Evolutionary conservation across 2,888 invertebrate genomes (phyloP).

Genomic region (Nomada fucata): DNA sequence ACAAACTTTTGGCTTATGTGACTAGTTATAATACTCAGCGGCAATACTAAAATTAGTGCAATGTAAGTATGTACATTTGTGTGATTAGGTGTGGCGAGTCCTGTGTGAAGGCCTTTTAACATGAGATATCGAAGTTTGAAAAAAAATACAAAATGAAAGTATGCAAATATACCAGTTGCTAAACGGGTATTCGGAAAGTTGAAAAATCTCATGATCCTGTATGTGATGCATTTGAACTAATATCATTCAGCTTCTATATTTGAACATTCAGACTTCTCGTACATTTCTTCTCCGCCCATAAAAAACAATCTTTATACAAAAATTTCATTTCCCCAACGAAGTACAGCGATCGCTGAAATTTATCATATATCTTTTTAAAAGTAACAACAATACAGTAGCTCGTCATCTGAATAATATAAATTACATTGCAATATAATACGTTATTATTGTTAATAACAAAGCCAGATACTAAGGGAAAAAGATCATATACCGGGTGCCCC

Average conservation of each 20-base stretch:
- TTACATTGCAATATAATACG: no score
- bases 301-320: not conserved
- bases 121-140: slow-evolving; percentile 11
- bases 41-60: slow-evolving; percentile 82
- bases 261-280: not conserved
- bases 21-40: slow-evolving; percentile 83
- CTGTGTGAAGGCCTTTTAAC: slow-evolving; percentile 9
- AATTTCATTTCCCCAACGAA: not conserved
- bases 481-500: not conserved
- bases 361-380: not conserved
- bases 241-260: not conserved
- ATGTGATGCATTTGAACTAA: slow-evolving; percentile 9
- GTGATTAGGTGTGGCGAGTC: slow-evolving; percentile 45
- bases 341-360: not conserved
- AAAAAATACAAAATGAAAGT: not conserved
- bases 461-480: no score
- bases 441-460: no score
- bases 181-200: not conserved
- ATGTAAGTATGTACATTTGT: slow-evolving; percentile 75
- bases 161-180: not conserved
- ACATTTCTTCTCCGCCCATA: not conserved
- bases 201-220: slow-evolving; percentile 15
- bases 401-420: not conserved
- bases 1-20: slow-evolving; percentile 83
- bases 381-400: slow-evolving; percentile 2